Conservation (phyloP, 2,113 vertebrate genomes). For the Myrmophylax atrothorax region DNA sequence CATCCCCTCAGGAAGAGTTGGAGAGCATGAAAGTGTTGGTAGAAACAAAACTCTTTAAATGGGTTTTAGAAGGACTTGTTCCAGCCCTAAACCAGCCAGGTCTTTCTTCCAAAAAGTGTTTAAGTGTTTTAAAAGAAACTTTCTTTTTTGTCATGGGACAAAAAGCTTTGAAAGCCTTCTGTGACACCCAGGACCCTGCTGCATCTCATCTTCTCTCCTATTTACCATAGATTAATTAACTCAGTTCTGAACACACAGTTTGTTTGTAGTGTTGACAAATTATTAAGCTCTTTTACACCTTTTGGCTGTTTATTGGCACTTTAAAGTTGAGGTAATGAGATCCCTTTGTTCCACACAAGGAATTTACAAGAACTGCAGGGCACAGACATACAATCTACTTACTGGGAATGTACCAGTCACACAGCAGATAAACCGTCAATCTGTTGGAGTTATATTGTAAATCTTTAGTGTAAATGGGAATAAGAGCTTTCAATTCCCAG, state of each 20-base stretch:
- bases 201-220: fast-evolving
- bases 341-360: background rate
- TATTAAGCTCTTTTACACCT: conserved; percentile 15
- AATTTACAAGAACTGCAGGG: conserved; percentile 1
- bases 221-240: background rate
- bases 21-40: background rate
- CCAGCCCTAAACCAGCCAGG: background rate
- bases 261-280: conserved; percentile 15
- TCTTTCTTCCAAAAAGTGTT: background rate
- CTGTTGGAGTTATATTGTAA: background rate
- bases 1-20: background rate
- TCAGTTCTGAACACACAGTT: background rate
- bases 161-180: background rate
- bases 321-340: conserved; percentile 35
- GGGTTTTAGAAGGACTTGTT: background rate
- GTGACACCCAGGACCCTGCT: background rate
- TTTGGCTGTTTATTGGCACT: background rate
- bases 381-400: background rate
- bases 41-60: background rate
- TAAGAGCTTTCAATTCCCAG: background rate
- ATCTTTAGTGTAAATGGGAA: background rate
- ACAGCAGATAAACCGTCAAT: background rate
- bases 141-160: background rate
- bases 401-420: background rate
- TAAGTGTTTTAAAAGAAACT: background rate